A percentile compares a stretch with the other conserved stretches of the same genome.
Evolutionary conservation across 2,888 invertebrate species (phyloP).

Genomic region (Leptopilina syphax): DNA sequence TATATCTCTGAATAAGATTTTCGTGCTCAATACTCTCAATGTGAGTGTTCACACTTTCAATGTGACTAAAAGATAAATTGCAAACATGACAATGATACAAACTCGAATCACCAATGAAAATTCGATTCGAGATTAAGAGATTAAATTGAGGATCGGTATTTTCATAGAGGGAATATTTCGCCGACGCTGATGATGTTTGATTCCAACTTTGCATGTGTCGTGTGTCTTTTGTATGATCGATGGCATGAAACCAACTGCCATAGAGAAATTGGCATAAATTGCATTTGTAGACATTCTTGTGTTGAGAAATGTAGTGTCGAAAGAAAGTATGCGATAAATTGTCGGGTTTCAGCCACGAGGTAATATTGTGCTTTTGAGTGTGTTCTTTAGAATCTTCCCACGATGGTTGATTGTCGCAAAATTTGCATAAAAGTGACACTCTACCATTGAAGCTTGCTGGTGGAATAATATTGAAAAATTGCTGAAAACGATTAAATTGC

Average conservation of each 20-base stretch:
- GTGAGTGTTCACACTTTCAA: neutral
- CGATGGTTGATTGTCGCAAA: neutral
- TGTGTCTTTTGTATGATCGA: slow-evolving; percentile 10
- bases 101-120: slow-evolving; percentile 1
- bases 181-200: neutral
- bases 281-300: neutral
- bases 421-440: neutral
- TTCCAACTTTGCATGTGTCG: neutral
- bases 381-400: neutral
- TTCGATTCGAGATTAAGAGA: neutral
- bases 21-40: neutral
- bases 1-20: neutral
- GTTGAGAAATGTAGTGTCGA: slow-evolving; percentile 6
- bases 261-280: slow-evolving; percentile 3
- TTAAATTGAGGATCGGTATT: neutral
- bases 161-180: slow-evolving; percentile 13
- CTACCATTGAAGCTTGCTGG: neutral
- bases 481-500: neutral
- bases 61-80: neutral
- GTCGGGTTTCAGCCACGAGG: neutral
- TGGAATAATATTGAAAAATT: neutral
- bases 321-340: neutral
- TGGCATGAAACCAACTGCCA: slow-evolving; percentile 6
- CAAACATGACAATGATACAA: neutral
- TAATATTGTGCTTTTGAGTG: neutral